Conservation (phyloP, 2,113 vertebrate genomes). For the Cryptotis parvus region DNA sequence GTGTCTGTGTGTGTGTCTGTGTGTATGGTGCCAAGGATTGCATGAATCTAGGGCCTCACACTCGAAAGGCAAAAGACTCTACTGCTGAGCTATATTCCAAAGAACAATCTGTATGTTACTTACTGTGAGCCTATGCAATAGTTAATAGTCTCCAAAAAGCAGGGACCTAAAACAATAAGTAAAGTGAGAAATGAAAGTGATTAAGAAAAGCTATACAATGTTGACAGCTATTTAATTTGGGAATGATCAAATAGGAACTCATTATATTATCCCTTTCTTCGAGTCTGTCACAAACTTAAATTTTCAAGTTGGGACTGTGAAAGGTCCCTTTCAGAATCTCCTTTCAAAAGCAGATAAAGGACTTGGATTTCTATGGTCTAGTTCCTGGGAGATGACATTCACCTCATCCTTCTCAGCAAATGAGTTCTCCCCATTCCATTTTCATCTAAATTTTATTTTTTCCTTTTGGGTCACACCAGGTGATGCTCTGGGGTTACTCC, state of each 20-base stretch:
- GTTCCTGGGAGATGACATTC: slow-evolving; percentile 36
- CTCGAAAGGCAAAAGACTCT: too few relatives aligned
- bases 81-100: neutral
- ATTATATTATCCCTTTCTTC: neutral
- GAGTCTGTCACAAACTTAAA: neutral
- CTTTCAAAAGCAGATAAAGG: slow-evolving; percentile 13
- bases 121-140: neutral
- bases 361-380: neutral
- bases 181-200: neutral
- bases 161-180: neutral
- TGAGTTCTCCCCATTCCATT: slow-evolving; percentile 30
- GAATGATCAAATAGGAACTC: neutral
- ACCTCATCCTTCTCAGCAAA: slow-evolving; percentile 25
- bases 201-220: neutral
- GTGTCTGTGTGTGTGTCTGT: too few relatives aligned
- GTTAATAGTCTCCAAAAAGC: neutral
- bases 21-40: too few relatives aligned
- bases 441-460: neutral
- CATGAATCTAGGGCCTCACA: too few relatives aligned
- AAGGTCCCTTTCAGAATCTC: neutral
- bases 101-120: slow-evolving; percentile 12
- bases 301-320: neutral
- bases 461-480: too few relatives aligned
- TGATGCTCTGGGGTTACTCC: too few relatives aligned
- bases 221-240: neutral